A percentile compares a stretch with the other conserved stretches of the same genome.
phyloP scores from a whole-genome alignment of 2,797 vertebrate genomes.

The Anguilla anguilla region DNA sequence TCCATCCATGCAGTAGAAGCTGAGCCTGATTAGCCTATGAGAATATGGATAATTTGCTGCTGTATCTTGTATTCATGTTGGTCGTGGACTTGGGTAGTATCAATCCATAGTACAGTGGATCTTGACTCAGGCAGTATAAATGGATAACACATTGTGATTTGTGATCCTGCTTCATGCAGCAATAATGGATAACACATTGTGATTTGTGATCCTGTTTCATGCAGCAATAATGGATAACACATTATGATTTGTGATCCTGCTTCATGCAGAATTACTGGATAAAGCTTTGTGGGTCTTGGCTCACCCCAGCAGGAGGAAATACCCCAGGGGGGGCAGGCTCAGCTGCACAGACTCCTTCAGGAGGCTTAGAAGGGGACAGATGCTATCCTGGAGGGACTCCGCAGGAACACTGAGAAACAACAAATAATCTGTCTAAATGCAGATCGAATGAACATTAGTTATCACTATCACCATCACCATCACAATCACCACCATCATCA shows the following conservation, averaged over 20 bases:
- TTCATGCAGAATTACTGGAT: neutral
- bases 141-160: neutral
- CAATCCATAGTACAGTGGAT: neutral
- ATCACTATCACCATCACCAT: neutral
- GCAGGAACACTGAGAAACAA: slow-evolving; percentile 73
- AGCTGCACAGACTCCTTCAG: slow-evolving; percentile 90
- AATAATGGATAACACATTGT: neutral
- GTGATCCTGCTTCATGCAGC: neutral
- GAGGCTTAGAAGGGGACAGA: slow-evolving; percentile 80
- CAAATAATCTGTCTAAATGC: neutral
- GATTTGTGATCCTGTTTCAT: neutral
- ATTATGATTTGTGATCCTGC: neutral
- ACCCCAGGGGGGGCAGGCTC: slow-evolving; percentile 88
- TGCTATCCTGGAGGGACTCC: slow-evolving; percentile 84
- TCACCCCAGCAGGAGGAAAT: slow-evolving; percentile 93
- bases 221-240: neutral
- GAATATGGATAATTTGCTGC: neutral
- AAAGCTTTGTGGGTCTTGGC: slow-evolving; percentile 12
- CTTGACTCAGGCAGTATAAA: neutral
- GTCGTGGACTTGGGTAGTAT: neutral
- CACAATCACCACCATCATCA: neutral
- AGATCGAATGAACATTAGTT: neutral
- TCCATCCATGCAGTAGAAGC: neutral
- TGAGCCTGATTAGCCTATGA: neutral
- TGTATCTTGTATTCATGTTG: neutral